Conservation (phyloP, 2,797 vertebrate species). For the Sebastes hubbsi region DNA sequence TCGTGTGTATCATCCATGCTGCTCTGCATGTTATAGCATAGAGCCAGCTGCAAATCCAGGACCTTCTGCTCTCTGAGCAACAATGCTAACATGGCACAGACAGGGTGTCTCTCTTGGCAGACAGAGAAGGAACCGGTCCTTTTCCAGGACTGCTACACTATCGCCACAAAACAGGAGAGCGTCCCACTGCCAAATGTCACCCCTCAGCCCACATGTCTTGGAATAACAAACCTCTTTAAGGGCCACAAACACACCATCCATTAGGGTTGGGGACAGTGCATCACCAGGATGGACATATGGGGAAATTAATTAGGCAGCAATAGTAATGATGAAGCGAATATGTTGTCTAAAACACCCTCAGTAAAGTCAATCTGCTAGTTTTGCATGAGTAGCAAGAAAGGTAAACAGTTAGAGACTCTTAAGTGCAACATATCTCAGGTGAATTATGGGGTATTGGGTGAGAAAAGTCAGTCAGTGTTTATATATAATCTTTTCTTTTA, state of each 20-base stretch:
- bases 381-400: neutral
- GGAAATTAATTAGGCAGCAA: constrained; percentile 13
- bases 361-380: neutral
- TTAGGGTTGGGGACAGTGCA: constrained; percentile 1
- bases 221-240: constrained; percentile 37
- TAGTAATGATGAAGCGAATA: neutral
- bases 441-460: neutral
- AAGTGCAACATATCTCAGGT: neutral
- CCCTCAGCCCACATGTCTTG: constrained; percentile 31
- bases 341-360: neutral
- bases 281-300: constrained; percentile 11
- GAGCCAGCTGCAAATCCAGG: constrained; percentile 17
- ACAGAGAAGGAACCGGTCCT: neutral
- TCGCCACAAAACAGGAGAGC: constrained; percentile 54
- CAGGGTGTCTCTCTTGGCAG: constrained; percentile 41
- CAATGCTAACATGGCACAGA: constrained; percentile 30
- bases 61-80: constrained; percentile 27
- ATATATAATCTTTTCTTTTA: neutral
- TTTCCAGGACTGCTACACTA: constrained; percentile 53
- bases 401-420: neutral
- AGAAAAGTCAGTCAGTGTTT: neutral
- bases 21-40: constrained; percentile 8
- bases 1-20: neutral
- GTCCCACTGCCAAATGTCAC: constrained; percentile 41
- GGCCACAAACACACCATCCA: constrained; percentile 22